Evolutionary conservation across 2,113 vertebrate genomes (phyloP), one percentile per base, ranked within the genome.

Genomic region (Brachyistius frenatus): DNA sequence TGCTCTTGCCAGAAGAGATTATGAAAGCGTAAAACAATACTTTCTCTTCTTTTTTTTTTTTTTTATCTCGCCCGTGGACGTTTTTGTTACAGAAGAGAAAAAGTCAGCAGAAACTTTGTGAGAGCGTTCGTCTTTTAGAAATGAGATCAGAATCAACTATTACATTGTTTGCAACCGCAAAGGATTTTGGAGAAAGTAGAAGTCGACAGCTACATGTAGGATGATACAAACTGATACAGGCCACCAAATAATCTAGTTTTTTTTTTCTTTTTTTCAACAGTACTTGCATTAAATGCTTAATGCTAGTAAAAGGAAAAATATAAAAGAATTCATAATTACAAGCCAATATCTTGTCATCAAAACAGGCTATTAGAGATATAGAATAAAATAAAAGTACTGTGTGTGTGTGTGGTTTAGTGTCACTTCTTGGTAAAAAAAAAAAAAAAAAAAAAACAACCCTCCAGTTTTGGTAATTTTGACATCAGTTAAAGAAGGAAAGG

Each of bases 1-100:
- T 35, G 53, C 66, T 80, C 35, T 61, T 66, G 66, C 86, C 87
- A 89, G 76, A 72, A 33, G 73, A 77, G 85, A 89, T 86, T 89
- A 73, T 73, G 74, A 93, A 89, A 90, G 81, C 6, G 73, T 90
- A 81, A 89, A 88, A 92, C 79, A 90, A 89, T 90, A 84, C 79
- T 83, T 87, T 89, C 77, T 63, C 66, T 58, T 66, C 32, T 80
- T 41, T 69, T 79, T 70, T 85, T 83, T 80, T 16, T 44, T 16
- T 62, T 53, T 13, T 55, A 57, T 78, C 63, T 87, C 57, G 73
- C 58, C 50, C 13, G 37, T 35, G 50, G 53, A 33, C 30, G 7
- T 69, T 76, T 78, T 66, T 81, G 71, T 66, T 67, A 50, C 53
- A 7, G 46, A 68, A 44, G 50, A 64, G 36, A 64, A 61, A 77